A percentile compares a stretch with the other conserved stretches of the same genome.
phyloP scores from a whole-genome alignment of 2,888 invertebrate species.

The Spilarctia lutea region DNA sequence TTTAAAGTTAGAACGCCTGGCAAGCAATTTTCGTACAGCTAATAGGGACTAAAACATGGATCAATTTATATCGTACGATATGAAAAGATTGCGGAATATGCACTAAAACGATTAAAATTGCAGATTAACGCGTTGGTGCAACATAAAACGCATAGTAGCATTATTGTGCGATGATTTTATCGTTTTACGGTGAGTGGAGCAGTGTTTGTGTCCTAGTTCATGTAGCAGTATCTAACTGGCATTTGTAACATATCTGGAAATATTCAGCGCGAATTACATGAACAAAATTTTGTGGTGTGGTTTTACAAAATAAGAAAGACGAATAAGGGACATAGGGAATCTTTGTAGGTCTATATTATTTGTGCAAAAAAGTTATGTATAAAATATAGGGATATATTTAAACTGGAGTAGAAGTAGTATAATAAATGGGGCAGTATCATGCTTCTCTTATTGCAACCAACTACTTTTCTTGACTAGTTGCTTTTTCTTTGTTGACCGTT shows the following conservation, averaged over 20 bases:
- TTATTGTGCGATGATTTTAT: conserved; percentile 55
- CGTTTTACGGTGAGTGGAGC: conserved; percentile 53
- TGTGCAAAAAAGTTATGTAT: neutral
- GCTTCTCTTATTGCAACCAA: too few species aligned
- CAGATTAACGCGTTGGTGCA: conserved; percentile 25
- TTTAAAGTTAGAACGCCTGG: too few species aligned
- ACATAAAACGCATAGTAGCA: conserved; percentile 50
- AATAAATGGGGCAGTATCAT: too few species aligned
- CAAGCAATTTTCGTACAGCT: too few species aligned
- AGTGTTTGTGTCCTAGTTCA: conserved; percentile 51
- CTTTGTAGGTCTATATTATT: neutral
- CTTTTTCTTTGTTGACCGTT: too few species aligned
- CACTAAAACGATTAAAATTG: conserved; percentile 24
- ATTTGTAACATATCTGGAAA: conserved; percentile 43
- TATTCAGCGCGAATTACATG: conserved; percentile 34
- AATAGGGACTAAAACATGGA: neutral
- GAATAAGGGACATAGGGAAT: neutral
- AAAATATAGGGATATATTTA: too few species aligned
- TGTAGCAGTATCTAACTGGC: conserved; percentile 51
- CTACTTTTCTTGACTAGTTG: too few species aligned
- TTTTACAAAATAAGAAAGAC: neutral
- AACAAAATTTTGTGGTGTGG: conserved; percentile 1
- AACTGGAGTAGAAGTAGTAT: too few species aligned
- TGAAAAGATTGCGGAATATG: neutral
- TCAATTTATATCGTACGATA: neutral